Percentiles rank a stretch among this genome's conserved stretches.
Conservation (phyloP, 2,797 vertebrate species). For the Pangasius macronema region DNA sequence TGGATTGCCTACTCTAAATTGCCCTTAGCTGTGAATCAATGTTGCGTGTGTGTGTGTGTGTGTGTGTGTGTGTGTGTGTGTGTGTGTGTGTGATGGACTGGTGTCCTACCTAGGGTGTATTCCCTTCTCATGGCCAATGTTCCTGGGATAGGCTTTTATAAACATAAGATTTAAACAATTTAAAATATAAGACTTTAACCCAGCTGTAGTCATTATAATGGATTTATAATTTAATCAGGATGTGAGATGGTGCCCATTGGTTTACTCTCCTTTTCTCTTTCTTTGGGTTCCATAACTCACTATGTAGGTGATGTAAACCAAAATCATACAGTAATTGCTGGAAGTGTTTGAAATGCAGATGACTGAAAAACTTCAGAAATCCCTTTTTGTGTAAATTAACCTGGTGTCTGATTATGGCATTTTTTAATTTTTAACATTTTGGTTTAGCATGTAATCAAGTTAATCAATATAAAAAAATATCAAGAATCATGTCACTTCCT, state of each 20-base stretch:
- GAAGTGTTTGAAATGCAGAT: background rate
- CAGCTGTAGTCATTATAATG: slow-evolving; percentile 1
- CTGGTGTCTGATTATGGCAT: background rate
- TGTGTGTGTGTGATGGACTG: background rate
- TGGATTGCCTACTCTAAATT: background rate
- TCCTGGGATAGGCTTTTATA: background rate
- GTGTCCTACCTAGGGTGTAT: background rate
- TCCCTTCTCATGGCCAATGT: background rate
- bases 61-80: background rate
- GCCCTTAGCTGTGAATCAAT: background rate
- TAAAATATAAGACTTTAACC: background rate
- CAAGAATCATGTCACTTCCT: background rate
- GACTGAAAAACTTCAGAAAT: background rate
- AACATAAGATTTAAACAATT: background rate
- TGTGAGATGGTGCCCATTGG: background rate
- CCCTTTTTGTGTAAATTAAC: background rate
- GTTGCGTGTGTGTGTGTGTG: background rate
- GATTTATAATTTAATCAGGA: slow-evolving; percentile 18
- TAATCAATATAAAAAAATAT: background rate
- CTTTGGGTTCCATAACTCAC: background rate
- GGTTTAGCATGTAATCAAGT: background rate
- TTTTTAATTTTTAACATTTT: background rate
- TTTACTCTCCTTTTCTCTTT: background rate
- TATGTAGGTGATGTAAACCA: background rate
- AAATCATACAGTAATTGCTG: background rate